Evolutionary conservation across 2,888 invertebrate genomes (phyloP).

Genomic region (Ectropis crepuscularia): DNA sequence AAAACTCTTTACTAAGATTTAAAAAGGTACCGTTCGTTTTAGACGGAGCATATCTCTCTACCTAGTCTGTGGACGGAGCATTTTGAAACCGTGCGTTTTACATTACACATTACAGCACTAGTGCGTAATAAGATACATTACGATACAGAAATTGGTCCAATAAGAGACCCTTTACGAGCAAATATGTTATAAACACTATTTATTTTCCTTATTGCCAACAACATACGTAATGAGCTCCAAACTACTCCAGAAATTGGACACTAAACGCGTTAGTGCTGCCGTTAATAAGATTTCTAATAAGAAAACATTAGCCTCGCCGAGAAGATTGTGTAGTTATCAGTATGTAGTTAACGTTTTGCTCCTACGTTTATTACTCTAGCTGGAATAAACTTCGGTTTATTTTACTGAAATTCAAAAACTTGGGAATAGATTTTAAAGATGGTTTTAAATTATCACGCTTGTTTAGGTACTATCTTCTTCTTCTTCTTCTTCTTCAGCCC

Average conservation of each 20-base stretch:
- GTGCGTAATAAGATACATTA: too few relatives aligned
- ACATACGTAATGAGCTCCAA: constrained; percentile 42
- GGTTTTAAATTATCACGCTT: not conserved
- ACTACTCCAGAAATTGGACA: constrained; percentile 52
- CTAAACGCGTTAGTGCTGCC: constrained; percentile 51
- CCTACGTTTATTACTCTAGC: constrained; percentile 13
- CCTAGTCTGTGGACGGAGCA: too few relatives aligned
- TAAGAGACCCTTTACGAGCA: too few relatives aligned
- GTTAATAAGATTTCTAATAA: constrained; percentile 49
- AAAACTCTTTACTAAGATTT: too few relatives aligned
- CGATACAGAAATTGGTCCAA: too few relatives aligned
- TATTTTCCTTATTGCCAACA: constrained; percentile 22
- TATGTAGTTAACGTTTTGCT: constrained; percentile 46
- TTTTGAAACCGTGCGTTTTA: too few relatives aligned
- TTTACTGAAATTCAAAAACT: not conserved
- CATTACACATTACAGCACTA: too few relatives aligned
- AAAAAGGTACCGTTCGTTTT: too few relatives aligned
- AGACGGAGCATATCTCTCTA: too few relatives aligned
- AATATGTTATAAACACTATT: too few relatives aligned
- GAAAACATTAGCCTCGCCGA: constrained; percentile 28
- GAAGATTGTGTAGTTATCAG: constrained; percentile 36
- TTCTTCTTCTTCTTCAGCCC: too few relatives aligned
- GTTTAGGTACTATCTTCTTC: too few relatives aligned
- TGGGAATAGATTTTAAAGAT: not conserved
- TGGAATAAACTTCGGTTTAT: not conserved